Evolutionary conservation across 2,113 vertebrate species (phyloP).

Genomic region (Seriola quinqueradiata): DNA sequence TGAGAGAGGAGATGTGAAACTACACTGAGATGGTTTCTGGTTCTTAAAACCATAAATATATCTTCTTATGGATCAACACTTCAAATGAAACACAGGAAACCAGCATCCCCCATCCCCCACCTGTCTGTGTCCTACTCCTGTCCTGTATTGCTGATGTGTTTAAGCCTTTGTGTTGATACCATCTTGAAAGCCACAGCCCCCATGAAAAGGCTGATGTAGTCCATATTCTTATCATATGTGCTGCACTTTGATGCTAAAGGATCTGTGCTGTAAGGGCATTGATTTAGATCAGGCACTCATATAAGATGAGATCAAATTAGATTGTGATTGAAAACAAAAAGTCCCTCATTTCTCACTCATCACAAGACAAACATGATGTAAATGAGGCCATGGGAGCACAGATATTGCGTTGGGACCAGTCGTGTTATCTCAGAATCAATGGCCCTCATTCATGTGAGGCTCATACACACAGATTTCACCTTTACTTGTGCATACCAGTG

Average conservation of each 20-base stretch:
- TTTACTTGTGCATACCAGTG: not conserved
- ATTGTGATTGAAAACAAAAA: slow-evolving; percentile 7
- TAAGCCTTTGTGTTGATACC: not conserved
- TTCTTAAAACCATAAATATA: too few species aligned
- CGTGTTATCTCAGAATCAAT: not conserved
- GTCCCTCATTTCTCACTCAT: not conserved
- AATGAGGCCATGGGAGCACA: not conserved
- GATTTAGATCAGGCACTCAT: not conserved
- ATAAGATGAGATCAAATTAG: slow-evolving; percentile 9
- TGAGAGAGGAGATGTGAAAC: too few species aligned
- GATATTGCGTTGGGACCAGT: not conserved
- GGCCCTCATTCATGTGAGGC: not conserved
- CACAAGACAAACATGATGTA: not conserved
- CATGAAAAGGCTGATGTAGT: not conserved
- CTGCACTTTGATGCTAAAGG: not conserved
- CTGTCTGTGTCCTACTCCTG: not conserved
- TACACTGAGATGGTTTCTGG: too few species aligned
- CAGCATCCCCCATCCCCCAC: too few species aligned
- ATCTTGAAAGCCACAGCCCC: not conserved
- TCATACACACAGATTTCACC: not conserved
- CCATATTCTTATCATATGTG: not conserved
- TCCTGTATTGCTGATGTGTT: slow-evolving; percentile 12
- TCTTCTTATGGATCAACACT: too few species aligned
- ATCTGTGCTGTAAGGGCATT: not conserved
- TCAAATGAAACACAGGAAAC: too few species aligned